Evolutionary conservation across 92 coral and sea anemone species (phyloP).

Genomic region (Palythoa grandiflora): DNA sequence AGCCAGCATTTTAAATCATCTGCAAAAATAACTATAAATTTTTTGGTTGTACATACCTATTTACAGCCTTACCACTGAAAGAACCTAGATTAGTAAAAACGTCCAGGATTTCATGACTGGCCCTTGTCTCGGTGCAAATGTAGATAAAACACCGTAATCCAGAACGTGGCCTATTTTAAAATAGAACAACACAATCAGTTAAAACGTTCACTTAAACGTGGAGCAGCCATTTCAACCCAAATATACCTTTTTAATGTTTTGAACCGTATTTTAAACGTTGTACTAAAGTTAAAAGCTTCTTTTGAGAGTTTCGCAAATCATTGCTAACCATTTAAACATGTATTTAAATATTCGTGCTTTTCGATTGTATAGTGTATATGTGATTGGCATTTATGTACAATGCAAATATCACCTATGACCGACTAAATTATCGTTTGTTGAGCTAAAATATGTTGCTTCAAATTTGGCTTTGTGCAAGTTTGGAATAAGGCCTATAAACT

Average conservation of each 20-base stretch:
- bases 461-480: no score
- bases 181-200: not conserved
- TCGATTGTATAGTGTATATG: not conserved
- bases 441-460: no score
- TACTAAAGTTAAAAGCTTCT: no score
- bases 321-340: not conserved
- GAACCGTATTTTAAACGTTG: not conserved
- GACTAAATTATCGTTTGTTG: no score
- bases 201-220: not conserved
- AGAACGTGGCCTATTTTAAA: not conserved
- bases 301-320: not conserved
- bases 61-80: not conserved
- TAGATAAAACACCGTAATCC: not conserved
- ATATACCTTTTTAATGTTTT: not conserved
- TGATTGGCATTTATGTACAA: not conserved
- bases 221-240: not conserved
- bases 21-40: not conserved
- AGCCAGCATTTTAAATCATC: not conserved
- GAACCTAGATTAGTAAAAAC: not conserved
- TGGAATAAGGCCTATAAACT: no score
- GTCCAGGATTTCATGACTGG: not conserved
- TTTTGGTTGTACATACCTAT: not conserved
- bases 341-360: not conserved
- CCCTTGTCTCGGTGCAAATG: not conserved
- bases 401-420: no score